Conservation (phyloP, 2,888 invertebrate species). For the Drosophila pseudotakahashii region DNA sequence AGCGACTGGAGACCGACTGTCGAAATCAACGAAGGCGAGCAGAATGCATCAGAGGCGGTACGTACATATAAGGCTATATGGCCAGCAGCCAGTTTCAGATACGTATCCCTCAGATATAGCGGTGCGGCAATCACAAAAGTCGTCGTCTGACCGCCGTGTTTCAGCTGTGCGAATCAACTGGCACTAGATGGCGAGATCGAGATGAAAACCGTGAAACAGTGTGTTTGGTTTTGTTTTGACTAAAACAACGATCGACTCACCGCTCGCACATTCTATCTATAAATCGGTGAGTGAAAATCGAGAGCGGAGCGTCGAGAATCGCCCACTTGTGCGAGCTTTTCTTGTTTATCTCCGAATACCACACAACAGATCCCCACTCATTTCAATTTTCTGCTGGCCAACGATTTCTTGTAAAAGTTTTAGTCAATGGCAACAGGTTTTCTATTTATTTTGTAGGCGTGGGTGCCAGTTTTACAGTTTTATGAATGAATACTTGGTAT, state of each 20-base stretch:
- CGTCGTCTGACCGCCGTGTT: constrained; percentile 64
- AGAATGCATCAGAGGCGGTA: constrained; percentile 47
- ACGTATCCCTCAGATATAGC: constrained; percentile 46
- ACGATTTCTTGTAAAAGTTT: constrained; percentile 52
- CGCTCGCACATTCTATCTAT: constrained; percentile 33
- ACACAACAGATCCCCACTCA: constrained; percentile 43
- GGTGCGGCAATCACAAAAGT: constrained; percentile 6
- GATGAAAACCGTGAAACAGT: constrained; percentile 44
- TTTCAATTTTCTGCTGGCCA: constrained; percentile 29
- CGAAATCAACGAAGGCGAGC: constrained; percentile 44
- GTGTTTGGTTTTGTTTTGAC: constrained; percentile 60
- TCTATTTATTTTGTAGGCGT: constrained; percentile 50
- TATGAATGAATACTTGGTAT: constrained; percentile 66
- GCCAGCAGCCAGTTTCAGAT: constrained; percentile 53
- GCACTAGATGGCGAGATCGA: background rate
- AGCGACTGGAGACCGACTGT: constrained; percentile 13
- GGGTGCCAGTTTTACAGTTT: constrained; percentile 62
- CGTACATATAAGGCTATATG: constrained; percentile 63
- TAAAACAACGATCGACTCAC: constrained; percentile 18
- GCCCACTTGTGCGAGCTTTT: constrained; percentile 58
- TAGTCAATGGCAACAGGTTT: constrained; percentile 69
- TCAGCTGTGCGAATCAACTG: constrained; percentile 69
- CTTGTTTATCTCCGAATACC: constrained; percentile 34
- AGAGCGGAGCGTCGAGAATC: constrained; percentile 53
- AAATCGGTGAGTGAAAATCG: constrained; percentile 56